phyloP scores from a whole-genome alignment of 2,113 vertebrate genomes.

The Mellivora capensis region DNA sequence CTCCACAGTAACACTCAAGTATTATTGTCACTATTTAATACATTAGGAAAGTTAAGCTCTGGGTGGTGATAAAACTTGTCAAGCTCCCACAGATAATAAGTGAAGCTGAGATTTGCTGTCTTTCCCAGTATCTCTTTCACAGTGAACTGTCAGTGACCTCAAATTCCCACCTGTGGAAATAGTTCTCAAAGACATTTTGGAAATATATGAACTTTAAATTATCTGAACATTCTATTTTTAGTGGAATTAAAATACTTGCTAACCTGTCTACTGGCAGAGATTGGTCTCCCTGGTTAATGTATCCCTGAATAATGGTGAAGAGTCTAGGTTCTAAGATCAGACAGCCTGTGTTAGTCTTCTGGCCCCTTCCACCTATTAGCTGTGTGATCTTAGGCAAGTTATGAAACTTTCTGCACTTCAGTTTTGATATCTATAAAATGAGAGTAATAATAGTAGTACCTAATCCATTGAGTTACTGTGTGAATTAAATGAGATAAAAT shows the following conservation, averaged over 20 bases:
- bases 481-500: neutral
- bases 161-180: neutral
- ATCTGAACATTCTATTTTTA: neutral
- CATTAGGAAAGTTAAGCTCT: neutral
- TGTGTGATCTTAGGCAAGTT: neutral
- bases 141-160: neutral
- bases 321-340: neutral
- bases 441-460: neutral
- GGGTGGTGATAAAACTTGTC: neutral
- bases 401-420: neutral
- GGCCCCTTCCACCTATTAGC: neutral
- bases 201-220: neutral
- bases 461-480: neutral
- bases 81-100: neutral
- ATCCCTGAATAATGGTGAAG: neutral
- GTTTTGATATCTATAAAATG: neutral
- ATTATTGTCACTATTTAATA: neutral
- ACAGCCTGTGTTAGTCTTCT: neutral
- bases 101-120: neutral
- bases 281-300: neutral
- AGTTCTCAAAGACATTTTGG: neutral
- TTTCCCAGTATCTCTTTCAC: neutral
- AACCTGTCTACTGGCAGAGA: neutral
- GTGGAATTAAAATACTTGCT: neutral
- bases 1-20: neutral